Conservation (phyloP, 2,113 vertebrate species). For the Cryptomyrus ogoouensis region DNA sequence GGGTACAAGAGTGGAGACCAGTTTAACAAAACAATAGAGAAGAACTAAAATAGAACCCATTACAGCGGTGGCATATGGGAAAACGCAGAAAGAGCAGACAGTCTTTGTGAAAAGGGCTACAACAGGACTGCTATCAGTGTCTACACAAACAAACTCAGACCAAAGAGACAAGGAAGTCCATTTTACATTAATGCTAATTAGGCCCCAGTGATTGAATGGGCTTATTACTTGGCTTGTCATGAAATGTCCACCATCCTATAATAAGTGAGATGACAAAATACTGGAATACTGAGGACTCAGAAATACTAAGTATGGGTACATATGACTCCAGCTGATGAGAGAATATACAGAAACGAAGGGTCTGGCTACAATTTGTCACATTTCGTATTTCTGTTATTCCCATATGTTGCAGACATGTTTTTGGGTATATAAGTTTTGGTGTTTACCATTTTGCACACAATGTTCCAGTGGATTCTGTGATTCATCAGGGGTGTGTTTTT, state of each 20-base stretch:
- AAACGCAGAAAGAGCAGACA: background rate
- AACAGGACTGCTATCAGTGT: background rate
- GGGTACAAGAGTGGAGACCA: background rate
- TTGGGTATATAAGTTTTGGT: background rate
- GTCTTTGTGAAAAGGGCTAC: background rate
- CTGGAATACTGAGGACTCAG: background rate
- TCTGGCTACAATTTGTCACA: background rate
- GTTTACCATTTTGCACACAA: background rate
- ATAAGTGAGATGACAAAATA: background rate
- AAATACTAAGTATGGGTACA: background rate
- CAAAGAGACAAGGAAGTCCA: background rate
- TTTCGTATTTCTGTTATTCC: background rate
- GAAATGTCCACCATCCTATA: background rate
- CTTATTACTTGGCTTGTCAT: background rate
- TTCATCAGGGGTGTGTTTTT: background rate
- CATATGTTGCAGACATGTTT: background rate
- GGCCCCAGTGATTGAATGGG: background rate
- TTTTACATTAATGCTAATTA: background rate
- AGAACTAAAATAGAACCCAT: background rate
- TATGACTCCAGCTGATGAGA: background rate
- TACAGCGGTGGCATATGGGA: background rate
- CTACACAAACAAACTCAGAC: background rate
- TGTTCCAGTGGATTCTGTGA: background rate
- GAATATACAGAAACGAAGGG: background rate
- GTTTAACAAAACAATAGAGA: background rate